Evolutionary conservation across 2,888 invertebrate genomes (phyloP).

Genomic region (Epinotia bilunana): DNA sequence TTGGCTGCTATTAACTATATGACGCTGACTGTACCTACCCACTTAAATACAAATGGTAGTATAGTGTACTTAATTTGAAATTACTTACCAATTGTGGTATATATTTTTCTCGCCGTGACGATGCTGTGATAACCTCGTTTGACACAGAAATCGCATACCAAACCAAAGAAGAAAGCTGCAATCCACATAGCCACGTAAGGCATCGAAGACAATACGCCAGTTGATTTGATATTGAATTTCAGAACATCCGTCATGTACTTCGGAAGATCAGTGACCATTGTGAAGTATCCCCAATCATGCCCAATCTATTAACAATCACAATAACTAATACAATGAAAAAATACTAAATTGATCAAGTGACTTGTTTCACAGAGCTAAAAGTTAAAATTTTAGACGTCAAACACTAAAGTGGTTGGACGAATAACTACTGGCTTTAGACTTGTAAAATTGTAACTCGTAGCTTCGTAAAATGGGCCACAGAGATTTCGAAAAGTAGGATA

Average conservation of each 20-base stretch:
- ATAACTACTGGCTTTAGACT: too few relatives aligned
- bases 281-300: slow-evolving; percentile 89
- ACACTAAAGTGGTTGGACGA: too few relatives aligned
- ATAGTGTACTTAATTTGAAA: not conserved
- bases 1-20: too few relatives aligned
- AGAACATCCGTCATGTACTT: slow-evolving; percentile 88
- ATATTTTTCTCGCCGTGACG: slow-evolving; percentile 85
- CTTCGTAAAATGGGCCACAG: too few relatives aligned
- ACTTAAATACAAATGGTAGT: too few relatives aligned
- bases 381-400: too few relatives aligned
- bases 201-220: slow-evolving; percentile 86
- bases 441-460: too few relatives aligned
- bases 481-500: too few relatives aligned
- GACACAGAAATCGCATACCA: slow-evolving; percentile 88
- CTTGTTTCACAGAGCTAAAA: too few relatives aligned
- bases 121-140: slow-evolving; percentile 83
- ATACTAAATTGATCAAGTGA: too few relatives aligned
- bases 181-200: slow-evolving; percentile 88
- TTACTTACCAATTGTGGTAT: slow-evolving; percentile 87
- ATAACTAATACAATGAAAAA: too few relatives aligned
- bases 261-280: slow-evolving; percentile 88
- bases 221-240: slow-evolving; percentile 86
- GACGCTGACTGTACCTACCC: too few relatives aligned
- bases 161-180: slow-evolving; percentile 86
- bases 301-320: slow-evolving; percentile 78